phyloP scores from a whole-genome alignment of 1,140 invertebrate species.

The Leptopilina boulardi region DNA sequence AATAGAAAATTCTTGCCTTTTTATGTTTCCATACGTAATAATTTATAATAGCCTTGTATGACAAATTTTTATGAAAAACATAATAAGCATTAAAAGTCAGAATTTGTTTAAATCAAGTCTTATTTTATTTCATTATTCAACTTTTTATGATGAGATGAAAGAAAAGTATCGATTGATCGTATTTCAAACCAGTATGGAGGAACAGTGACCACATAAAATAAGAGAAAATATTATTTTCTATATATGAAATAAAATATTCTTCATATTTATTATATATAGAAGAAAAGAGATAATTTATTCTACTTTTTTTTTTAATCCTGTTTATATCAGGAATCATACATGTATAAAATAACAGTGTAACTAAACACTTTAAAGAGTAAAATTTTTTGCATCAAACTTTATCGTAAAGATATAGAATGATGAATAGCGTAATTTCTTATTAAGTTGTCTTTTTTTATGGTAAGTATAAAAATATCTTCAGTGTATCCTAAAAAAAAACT shows the following conservation, averaged over 20 bases:
- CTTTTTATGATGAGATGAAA: background rate
- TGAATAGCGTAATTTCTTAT: background rate
- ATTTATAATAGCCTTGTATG: background rate
- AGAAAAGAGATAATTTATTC: slow-evolving; percentile 21
- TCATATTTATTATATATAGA: background rate
- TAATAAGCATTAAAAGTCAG: background rate
- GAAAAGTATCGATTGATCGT: background rate
- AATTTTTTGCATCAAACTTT: background rate
- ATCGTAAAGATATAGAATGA: slow-evolving; percentile 8
- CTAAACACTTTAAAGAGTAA: background rate
- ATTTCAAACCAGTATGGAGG: background rate
- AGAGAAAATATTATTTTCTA: slow-evolving; percentile 3
- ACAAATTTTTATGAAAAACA: background rate
- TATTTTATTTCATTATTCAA: background rate
- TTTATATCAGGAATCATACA: background rate
- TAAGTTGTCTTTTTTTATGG: background rate
- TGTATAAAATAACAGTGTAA: slow-evolving; percentile 2
- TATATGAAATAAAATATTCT: slow-evolving; percentile 13
- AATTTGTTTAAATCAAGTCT: background rate
- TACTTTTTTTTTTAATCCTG: background rate
- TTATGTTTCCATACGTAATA: background rate
- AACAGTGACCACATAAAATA: background rate
- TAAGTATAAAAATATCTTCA: slow-evolving; percentile 5
- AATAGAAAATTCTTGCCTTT: background rate
- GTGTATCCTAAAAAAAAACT: no score